Conservation (phyloP, 2,113 vertebrate genomes). For the Megaptera novaeangliae region DNA sequence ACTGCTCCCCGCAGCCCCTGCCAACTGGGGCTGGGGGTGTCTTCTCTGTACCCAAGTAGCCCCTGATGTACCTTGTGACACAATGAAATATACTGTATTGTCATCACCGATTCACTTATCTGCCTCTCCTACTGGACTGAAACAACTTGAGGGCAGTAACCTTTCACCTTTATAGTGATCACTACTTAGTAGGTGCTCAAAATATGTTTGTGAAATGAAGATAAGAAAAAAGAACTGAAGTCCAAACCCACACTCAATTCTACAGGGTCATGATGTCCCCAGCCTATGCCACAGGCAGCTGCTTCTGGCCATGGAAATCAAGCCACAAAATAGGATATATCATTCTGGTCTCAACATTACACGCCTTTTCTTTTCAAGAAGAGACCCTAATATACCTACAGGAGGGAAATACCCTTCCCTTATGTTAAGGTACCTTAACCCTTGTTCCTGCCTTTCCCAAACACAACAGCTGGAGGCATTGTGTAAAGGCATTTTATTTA, state of each 20-base stretch:
- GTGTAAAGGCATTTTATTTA: conserved; percentile 70
- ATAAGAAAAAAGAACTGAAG: not conserved
- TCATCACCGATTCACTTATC: not conserved
- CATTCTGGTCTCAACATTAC: not conserved
- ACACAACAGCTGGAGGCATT: not conserved
- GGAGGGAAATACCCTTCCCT: not conserved
- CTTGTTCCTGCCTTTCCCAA: not conserved
- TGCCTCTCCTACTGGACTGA: not conserved
- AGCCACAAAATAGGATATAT: not conserved
- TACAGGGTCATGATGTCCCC: not conserved
- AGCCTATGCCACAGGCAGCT: not conserved
- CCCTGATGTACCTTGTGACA: not conserved
- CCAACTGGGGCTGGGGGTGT: not conserved
- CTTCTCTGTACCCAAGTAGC: not conserved
- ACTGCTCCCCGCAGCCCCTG: not conserved
- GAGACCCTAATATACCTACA: not conserved
- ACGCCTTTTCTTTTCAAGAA: not conserved
- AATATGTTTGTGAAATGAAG: not conserved
- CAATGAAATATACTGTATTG: not conserved
- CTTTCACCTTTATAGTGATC: not conserved
- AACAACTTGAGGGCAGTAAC: not conserved
- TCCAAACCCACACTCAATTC: not conserved
- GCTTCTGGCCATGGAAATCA: not conserved
- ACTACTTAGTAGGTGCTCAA: not conserved
- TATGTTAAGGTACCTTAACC: not conserved